phyloP scores from a whole-genome alignment of 2,113 vertebrate species.

The Paradoxurus hermaphroditus region DNA sequence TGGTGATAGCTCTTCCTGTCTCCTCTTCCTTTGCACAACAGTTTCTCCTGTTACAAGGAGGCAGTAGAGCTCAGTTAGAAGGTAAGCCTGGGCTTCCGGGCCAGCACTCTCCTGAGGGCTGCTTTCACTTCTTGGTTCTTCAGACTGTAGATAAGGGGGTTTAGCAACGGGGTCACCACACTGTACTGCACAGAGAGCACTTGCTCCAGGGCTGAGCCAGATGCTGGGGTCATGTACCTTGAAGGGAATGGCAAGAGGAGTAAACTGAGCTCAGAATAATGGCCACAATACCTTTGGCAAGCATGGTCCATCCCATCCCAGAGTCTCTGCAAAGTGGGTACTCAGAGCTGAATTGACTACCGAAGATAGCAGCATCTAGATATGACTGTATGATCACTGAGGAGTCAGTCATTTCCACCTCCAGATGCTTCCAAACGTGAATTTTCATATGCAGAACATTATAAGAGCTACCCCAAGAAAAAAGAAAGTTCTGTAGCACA shows the following conservation, averaged over 20 bases:
- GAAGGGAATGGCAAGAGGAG: neutral
- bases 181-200: conserved; percentile 54
- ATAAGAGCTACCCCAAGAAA: neutral
- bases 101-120: conserved; percentile 43
- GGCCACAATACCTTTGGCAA: neutral
- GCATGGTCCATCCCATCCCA: neutral
- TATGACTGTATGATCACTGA: neutral
- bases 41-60: neutral
- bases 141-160: conserved; percentile 57
- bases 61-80: neutral
- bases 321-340: neutral
- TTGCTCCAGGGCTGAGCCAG: conserved; percentile 39
- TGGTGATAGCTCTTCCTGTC: neutral
- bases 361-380: neutral
- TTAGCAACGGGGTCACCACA: conserved; percentile 25
- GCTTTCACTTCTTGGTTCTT: conserved; percentile 50
- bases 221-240: conserved; percentile 56
- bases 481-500: neutral
- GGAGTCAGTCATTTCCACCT: neutral
- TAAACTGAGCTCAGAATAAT: neutral
- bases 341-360: neutral
- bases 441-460: neutral
- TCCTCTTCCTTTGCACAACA: neutral
- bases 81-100: neutral
- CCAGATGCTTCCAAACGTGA: neutral